Conservation (phyloP, 2,113 vertebrate species). For the Xiphophorus hellerii region DNA sequence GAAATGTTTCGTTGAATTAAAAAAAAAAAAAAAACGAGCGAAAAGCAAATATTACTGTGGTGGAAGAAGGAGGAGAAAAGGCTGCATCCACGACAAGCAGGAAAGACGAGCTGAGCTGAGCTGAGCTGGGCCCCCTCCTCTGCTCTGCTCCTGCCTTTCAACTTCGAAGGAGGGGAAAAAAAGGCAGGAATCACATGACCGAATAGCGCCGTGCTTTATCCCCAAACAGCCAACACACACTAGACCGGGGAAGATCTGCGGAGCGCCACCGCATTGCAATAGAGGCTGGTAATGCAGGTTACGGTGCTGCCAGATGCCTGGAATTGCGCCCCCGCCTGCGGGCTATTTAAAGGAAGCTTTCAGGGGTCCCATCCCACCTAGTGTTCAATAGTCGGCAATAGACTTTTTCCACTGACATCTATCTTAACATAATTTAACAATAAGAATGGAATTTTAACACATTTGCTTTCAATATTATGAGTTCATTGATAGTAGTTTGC, state of each 20-base stretch:
- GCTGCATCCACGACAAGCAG: slow-evolving; percentile 56
- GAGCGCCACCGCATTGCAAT: slow-evolving; percentile 54
- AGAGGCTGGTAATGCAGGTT: slow-evolving; percentile 62
- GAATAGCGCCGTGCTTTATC: slow-evolving; percentile 54
- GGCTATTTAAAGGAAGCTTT: slow-evolving; percentile 61
- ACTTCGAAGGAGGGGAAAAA: slow-evolving; percentile 65
- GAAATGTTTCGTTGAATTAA: slow-evolving; percentile 19
- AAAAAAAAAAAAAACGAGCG: slow-evolving; percentile 12
- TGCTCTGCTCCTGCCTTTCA: slow-evolving; percentile 70
- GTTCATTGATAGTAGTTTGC: no score
- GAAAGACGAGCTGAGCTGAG: slow-evolving; percentile 49
- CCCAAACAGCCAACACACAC: slow-evolving; percentile 40
- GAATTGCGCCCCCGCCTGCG: slow-evolving; percentile 43
- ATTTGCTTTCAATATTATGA: no score
- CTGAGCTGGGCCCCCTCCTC: slow-evolving; percentile 61
- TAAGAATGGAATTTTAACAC: no score
- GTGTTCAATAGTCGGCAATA: no score
- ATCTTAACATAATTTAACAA: no score
- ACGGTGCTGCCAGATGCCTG: slow-evolving; percentile 51
- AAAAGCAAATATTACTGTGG: slow-evolving; percentile 24
- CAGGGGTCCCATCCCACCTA: slow-evolving; percentile 14
- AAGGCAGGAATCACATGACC: slow-evolving; percentile 74
- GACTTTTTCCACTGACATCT: no score
- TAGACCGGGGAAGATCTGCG: slow-evolving; percentile 18
- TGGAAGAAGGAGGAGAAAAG: slow-evolving; percentile 2